Evolutionary conservation across 1,140 invertebrate genomes (phyloP).

Genomic region (Amphibalanus amphitrite): DNA sequence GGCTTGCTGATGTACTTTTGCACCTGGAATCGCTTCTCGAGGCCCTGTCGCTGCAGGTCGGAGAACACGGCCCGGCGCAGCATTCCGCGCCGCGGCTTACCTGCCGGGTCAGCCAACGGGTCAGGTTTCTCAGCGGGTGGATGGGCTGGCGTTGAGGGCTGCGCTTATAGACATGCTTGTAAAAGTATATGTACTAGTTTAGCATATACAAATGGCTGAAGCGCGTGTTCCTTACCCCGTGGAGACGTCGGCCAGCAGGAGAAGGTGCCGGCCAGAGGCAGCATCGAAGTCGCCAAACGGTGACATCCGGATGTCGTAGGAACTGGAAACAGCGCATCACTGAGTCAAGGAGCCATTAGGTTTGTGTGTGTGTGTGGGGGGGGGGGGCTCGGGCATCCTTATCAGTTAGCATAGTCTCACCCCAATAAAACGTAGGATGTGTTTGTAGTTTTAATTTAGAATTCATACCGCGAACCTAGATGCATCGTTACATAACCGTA

Average conservation of each 20-base stretch:
- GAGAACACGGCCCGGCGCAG: conserved; percentile 58
- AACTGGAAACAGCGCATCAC: not conserved
- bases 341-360: not conserved
- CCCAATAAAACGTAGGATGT: no score
- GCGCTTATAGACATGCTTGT: no score
- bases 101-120: no score
- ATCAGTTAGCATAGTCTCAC: no score
- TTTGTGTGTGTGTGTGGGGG: not conserved
- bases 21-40: conserved; percentile 40
- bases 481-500: no score
- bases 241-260: conserved; percentile 44
- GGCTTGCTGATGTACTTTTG: conserved; percentile 47
- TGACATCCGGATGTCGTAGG: not conserved
- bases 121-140: no score
- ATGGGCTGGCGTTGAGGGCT: no score
- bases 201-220: no score
- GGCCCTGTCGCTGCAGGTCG: conserved; percentile 41
- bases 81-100: conserved; percentile 36
- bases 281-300: not conserved
- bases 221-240: conserved; percentile 19
- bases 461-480: no score
- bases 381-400: not conserved
- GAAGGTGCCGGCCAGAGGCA: conserved; percentile 48
- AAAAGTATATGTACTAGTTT: no score
- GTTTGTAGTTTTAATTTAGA: no score